phyloP scores from a whole-genome alignment of 2,888 invertebrate genomes.

The Lasioglossum vierecki region DNA sequence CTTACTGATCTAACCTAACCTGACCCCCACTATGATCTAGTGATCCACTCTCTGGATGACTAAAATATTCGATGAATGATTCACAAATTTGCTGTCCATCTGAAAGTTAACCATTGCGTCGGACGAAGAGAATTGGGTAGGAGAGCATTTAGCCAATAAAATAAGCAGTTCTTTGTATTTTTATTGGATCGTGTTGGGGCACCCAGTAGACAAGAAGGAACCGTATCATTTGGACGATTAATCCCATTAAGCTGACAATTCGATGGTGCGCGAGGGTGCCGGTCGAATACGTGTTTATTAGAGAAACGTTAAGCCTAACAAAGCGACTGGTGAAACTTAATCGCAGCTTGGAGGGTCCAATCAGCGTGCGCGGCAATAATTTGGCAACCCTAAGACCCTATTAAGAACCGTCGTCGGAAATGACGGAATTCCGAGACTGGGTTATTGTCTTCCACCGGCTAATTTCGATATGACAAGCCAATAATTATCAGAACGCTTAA shows the following conservation, averaged over 20 bases:
- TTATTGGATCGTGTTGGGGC: not conserved
- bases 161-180: not conserved
- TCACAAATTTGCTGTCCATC: not conserved
- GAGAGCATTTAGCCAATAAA: not conserved
- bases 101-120: not conserved
- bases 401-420: conserved; percentile 60
- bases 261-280: not conserved
- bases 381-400: conserved; percentile 56
- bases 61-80: no score
- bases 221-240: conserved; percentile 1
- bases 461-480: conserved; percentile 52
- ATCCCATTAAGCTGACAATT: conserved; percentile 10
- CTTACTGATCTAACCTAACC: no score
- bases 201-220: not conserved
- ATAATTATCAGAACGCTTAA: conserved; percentile 67
- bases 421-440: conserved; percentile 34
- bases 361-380: conserved; percentile 51
- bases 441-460: conserved; percentile 59
- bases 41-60: no score
- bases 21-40: no score
- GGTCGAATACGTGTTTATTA: conserved; percentile 30
- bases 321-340: conserved; percentile 49
- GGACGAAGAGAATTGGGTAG: not conserved
- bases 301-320: conserved; percentile 19
- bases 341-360: conserved; percentile 54